A percentile compares a stretch with the other conserved stretches of the same genome.
These are phyloP conservation scores for Chauna torquata DNA, from an alignment of 2,113 vertebrate genomes.

Conservation along the genomic window DNA sequence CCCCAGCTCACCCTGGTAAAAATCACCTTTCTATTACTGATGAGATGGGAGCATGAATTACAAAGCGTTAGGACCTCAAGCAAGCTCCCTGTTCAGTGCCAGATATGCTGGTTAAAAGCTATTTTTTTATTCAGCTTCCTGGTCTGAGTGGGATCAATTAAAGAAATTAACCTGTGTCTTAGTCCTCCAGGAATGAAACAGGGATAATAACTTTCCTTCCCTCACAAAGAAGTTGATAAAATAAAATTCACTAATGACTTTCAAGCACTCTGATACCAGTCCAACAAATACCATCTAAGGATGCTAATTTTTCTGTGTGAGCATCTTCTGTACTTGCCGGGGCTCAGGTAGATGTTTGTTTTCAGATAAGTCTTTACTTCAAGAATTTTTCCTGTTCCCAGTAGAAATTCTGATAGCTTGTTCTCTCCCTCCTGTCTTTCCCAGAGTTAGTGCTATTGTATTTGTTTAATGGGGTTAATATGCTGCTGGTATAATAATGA, in stretches of 20 bases:
- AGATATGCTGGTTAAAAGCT: background rate
- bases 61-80: background rate
- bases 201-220: background rate
- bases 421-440: constrained; percentile 17
- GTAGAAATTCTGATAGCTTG: background rate
- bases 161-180: background rate
- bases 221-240: background rate
- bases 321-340: background rate
- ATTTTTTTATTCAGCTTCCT: background rate
- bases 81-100: background rate
- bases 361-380: background rate
- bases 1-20: background rate
- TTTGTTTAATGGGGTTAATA: constrained; percentile 76
- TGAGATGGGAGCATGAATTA: background rate
- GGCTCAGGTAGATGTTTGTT: background rate
- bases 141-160: background rate
- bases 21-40: background rate
- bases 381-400: background rate
- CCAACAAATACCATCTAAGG: background rate
- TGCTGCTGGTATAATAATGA: constrained; percentile 64
- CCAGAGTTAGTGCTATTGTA: constrained; percentile 47
- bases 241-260: background rate
- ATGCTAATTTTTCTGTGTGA: background rate
- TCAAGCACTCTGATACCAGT: background rate
- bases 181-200: background rate